These are phyloP conservation scores for Australoheros scitulus DNA, from an alignment of 2,113 vertebrate species.

Conservation along the genomic window DNA sequence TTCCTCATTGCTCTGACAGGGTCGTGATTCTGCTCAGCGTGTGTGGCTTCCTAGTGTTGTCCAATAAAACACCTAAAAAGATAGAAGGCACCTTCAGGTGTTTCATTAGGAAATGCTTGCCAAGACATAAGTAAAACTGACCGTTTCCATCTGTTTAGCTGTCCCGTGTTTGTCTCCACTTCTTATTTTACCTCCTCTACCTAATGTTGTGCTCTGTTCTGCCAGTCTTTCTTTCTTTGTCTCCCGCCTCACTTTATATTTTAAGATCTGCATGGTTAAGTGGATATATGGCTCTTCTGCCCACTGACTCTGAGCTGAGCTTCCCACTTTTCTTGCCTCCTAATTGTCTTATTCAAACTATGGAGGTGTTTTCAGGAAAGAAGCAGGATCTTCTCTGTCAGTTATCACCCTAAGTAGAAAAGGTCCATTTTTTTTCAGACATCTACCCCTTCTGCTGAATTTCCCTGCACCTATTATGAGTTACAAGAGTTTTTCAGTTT, in stretches of 20 bases:
- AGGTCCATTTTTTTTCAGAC: constrained; percentile 9
- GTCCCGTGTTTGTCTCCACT: background rate
- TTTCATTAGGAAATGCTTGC: background rate
- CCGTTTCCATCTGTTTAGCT: background rate
- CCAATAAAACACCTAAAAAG: background rate
- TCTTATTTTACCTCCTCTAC: background rate
- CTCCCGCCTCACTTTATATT: background rate
- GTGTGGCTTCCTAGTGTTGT: background rate
- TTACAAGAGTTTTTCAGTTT: constrained; percentile 11
- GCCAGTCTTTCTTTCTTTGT: background rate
- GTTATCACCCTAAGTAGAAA: background rate
- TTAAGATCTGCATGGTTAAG: background rate
- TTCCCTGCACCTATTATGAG: background rate
- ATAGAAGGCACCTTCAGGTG: background rate
- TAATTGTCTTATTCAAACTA: background rate
- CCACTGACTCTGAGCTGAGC: background rate
- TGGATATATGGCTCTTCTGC: background rate
- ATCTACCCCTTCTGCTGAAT: constrained; percentile 9
- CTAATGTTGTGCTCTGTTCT: background rate
- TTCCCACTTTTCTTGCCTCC: background rate
- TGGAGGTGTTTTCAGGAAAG: background rate
- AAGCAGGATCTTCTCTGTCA: background rate
- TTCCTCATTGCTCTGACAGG: background rate
- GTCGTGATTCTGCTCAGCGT: background rate
- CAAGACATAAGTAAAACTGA: background rate